A percentile compares a stretch with the other conserved stretches of the same genome.
Conservation (phyloP, 2,888 invertebrate species). For the Synergus gifuensis region DNA sequence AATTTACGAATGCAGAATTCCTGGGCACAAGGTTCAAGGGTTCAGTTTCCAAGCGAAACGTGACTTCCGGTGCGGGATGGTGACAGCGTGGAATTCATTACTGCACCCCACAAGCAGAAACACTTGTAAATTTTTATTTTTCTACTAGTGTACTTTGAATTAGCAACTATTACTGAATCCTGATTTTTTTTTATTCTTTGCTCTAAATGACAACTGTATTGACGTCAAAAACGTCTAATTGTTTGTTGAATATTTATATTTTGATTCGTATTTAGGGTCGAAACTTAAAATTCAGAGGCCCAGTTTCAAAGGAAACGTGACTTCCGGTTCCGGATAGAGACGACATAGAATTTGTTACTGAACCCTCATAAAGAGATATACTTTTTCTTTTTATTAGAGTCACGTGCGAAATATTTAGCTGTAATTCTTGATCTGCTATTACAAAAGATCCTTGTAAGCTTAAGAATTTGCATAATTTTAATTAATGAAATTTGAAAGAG, state of each 20-base stretch:
- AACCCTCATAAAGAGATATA: conserved; percentile 1
- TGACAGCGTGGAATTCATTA: conserved; percentile 6
- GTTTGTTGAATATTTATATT: not conserved
- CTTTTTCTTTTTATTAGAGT: conserved; percentile 11
- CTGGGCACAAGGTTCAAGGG: not conserved
- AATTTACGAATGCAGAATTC: not conserved
- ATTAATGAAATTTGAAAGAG: not conserved
- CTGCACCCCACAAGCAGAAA: conserved; percentile 6
- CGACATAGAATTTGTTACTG: conserved; percentile 7
- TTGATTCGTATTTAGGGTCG: not conserved
- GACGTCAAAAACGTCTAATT: not conserved
- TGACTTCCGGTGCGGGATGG: conserved; percentile 20
- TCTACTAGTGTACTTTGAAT: too few species aligned
- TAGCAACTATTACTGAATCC: too few species aligned
- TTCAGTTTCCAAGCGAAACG: conserved; percentile 4
- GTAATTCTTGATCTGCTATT: not conserved
- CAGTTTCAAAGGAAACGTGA: conserved; percentile 17
- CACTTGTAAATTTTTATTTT: conserved; percentile 2
- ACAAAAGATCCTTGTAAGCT: not conserved
- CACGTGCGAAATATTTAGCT: not conserved
- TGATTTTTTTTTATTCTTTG: too few species aligned
- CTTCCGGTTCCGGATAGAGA: conserved; percentile 27
- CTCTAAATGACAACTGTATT: too few species aligned
- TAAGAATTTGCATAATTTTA: not conserved
- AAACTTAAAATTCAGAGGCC: conserved; percentile 14